Evolutionary conservation across 1,140 invertebrate species (phyloP).

Genomic region (Leptopilina clavipes): DNA sequence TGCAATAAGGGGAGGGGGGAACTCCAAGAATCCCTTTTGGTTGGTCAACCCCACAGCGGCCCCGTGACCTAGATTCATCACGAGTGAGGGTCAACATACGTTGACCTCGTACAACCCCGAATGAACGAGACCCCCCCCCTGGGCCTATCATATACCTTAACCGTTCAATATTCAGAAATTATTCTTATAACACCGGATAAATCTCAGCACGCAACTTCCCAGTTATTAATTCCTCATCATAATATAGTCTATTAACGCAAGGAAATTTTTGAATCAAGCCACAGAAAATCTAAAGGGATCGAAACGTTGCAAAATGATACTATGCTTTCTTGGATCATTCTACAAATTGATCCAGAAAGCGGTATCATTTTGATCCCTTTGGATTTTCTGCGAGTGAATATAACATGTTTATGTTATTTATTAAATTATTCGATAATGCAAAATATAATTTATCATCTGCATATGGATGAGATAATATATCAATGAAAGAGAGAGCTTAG

Average conservation of each 20-base stretch:
- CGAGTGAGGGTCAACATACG: constrained; percentile 57
- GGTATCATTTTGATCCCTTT: too few species aligned
- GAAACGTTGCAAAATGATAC: too few species aligned
- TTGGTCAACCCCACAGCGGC: constrained; percentile 67
- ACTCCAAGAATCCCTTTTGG: constrained; percentile 55
- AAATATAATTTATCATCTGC: too few species aligned
- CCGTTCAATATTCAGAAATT: constrained; percentile 3
- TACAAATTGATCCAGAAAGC: too few species aligned
- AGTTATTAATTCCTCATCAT: not conserved
- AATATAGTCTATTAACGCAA: constrained; percentile 37
- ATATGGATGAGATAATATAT: too few species aligned
- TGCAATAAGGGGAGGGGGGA: constrained; percentile 55
- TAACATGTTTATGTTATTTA: too few species aligned
- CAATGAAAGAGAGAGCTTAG: too few species aligned
- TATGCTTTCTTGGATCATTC: too few species aligned
- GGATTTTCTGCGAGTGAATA: too few species aligned
- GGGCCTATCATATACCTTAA: constrained; percentile 45
- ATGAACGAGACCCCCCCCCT: constrained; percentile 56
- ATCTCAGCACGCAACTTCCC: not conserved
- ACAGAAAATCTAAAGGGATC: too few species aligned
- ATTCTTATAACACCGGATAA: constrained; percentile 7
- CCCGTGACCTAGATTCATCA: constrained; percentile 71
- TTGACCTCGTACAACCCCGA: constrained; percentile 66
- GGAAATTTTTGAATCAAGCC: too few species aligned
- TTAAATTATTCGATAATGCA: too few species aligned